Evolutionary conservation across 2,113 vertebrate species (phyloP).

Genomic region (Cichladusa arquata): DNA sequence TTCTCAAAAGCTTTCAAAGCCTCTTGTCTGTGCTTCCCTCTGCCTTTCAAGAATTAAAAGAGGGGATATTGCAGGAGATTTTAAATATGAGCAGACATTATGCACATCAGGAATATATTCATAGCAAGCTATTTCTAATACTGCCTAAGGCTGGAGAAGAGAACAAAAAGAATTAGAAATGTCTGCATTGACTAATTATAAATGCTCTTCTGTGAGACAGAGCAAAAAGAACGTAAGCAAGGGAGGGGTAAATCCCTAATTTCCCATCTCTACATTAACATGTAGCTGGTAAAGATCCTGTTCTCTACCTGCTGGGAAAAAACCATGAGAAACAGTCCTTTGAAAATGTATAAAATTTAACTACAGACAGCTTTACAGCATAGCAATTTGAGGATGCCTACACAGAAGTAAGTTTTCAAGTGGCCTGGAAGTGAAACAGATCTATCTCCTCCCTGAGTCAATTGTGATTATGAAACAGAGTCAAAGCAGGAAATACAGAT

Average conservation of each 20-base stretch:
- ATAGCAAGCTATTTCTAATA: constrained; percentile 51
- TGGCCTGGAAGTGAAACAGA: background rate
- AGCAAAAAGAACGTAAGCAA: constrained; percentile 4
- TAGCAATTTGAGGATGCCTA: background rate
- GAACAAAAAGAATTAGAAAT: constrained; percentile 62
- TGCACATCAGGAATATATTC: constrained; percentile 21
- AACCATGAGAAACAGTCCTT: background rate
- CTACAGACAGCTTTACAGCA: background rate
- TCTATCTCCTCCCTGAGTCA: background rate
- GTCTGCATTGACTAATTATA: constrained; percentile 36
- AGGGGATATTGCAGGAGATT: background rate
- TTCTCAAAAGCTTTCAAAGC: background rate
- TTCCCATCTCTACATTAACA: background rate
- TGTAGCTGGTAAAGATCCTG: background rate
- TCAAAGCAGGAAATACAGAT: background rate
- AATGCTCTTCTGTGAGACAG: background rate
- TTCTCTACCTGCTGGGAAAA: background rate
- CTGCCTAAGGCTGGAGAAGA: constrained; percentile 39
- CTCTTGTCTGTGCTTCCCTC: background rate
- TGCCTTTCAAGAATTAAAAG: background rate
- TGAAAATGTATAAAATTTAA: background rate
- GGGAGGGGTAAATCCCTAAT: background rate
- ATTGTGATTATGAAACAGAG: background rate
- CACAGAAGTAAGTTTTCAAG: background rate
- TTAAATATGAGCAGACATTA: constrained; percentile 39